Evolutionary conservation across 2,888 invertebrate genomes (phyloP), one percentile per base, ranked within the genome.

Genomic region (Tortricodes alternella): DNA sequence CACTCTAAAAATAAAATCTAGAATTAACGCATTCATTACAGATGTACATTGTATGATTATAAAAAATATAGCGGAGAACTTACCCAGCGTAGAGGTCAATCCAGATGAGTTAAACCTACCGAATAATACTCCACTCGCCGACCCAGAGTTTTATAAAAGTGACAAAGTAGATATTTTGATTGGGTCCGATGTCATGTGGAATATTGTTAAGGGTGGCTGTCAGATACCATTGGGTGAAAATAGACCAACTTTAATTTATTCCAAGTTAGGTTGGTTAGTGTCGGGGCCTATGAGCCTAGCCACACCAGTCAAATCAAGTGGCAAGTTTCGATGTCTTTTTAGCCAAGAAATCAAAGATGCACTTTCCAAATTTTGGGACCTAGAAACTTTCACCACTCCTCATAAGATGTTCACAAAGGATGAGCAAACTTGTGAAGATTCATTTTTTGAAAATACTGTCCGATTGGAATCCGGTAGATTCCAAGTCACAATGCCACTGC

Each of bases 251-350:
- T 15, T 46, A 7, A 34, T 34, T 3, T 21, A 34, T n/a, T 46
- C 46, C 2, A 23, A 46, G n/a, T 18, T 46, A 9, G 46, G 46
- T 7, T 46, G 46, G 46, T 21, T 46, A 7, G 46, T 46, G 8
- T 19, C 46, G 13, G 46, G 46, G 7, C 46, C 46, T 1, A 19
- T 21, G 34, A 34, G 19, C 13, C 21, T 13, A 9, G 18, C 34
- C 15, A 21, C 46, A 13, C 21, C 21, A 9, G 16, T 32, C 8
- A 27, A 27, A n/a, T n/a, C 29, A 2, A 16, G 6, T 1, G 19
- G 44, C 32, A 44, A 19, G 32, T n/a, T 7, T 11, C 18, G 19
- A 3, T 46, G 46, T 15, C 11, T 34, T 15, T 46, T 46, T 21
- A 34, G 34, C 18, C 46, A 34, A 13, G 46, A 46, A 23, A 34